Percentiles rank a stretch among this genome's conserved stretches.
Evolutionary conservation across 2,797 vertebrate genomes (phyloP).

Genomic region (Spatula versicolor): DNA sequence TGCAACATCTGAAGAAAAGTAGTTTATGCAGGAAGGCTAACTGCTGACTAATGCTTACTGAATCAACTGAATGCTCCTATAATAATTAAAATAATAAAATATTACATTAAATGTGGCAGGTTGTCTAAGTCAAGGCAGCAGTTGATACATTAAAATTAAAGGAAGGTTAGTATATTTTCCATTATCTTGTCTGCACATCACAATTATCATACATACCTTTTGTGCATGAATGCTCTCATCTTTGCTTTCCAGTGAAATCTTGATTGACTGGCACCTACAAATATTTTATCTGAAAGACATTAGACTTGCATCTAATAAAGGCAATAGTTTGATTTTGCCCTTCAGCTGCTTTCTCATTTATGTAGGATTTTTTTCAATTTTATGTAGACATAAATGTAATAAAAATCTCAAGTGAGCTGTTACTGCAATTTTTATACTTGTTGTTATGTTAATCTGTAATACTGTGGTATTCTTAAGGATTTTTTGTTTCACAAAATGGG

Average conservation of each 20-base stretch:
- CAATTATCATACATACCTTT: constrained; percentile 88
- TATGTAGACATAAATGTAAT: constrained; percentile 71
- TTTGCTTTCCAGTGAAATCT: constrained; percentile 86
- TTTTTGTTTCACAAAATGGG: constrained; percentile 44
- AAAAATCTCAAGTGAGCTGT: constrained; percentile 71
- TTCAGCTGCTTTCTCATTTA: constrained; percentile 77
- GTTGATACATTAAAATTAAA: constrained; percentile 87
- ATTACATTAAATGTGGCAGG: constrained; percentile 81
- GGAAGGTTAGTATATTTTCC: constrained; percentile 83
- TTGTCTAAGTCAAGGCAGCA: constrained; percentile 82
- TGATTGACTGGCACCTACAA: constrained; percentile 89
- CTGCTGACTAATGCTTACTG: constrained; percentile 47
- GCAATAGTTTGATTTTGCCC: constrained; percentile 84
- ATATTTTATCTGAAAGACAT: constrained; percentile 86
- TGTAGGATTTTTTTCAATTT: constrained; percentile 58
- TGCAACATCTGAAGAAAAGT: not conserved
- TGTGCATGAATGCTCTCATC: constrained; percentile 88
- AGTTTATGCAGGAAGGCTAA: not conserved
- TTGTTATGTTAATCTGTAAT: constrained; percentile 52
- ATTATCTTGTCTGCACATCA: constrained; percentile 89
- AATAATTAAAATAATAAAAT: constrained; percentile 78
- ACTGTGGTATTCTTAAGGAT: constrained; percentile 25
- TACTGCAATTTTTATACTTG: constrained; percentile 63
- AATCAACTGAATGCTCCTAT: constrained; percentile 68
- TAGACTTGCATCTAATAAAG: constrained; percentile 85